Conservation (phyloP, 2,113 vertebrate species). For the Piliocolobus tephrosceles region DNA sequence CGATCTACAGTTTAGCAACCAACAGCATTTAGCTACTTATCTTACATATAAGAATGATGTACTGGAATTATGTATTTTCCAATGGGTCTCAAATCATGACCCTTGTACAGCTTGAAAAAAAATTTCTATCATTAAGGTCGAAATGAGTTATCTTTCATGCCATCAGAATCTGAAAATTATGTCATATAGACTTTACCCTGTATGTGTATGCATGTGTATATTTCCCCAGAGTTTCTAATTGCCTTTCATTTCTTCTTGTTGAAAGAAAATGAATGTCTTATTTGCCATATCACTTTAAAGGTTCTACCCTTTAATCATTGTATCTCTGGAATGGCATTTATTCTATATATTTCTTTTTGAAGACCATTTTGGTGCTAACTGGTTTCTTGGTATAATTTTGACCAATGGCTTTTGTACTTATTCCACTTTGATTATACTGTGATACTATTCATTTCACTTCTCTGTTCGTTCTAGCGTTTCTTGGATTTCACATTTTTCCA, state of each 20-base stretch:
- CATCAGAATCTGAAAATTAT: background rate
- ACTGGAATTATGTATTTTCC: background rate
- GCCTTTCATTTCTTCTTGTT: background rate
- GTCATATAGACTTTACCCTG: background rate
- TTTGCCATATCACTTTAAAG: background rate
- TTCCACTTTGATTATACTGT: background rate
- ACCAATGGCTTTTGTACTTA: background rate
- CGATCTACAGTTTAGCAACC: background rate
- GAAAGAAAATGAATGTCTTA: slow-evolving; percentile 9
- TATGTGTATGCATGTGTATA: background rate
- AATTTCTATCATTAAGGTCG: background rate
- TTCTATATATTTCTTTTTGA: background rate
- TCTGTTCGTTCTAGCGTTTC: background rate
- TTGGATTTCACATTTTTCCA: background rate
- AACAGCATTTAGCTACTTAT: background rate
- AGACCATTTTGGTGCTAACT: background rate
- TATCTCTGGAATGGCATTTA: background rate
- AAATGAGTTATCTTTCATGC: background rate
- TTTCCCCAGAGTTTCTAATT: background rate
- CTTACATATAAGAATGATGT: background rate
- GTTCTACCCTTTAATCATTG: background rate
- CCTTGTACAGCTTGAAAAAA: background rate
- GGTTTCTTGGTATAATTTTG: background rate
- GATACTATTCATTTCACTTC: background rate
- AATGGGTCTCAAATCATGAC: background rate